These are phyloP conservation scores for Hydrocynus forskahlii DNA, from an alignment of 2,797 vertebrate species.

Conservation along the genomic window DNA sequence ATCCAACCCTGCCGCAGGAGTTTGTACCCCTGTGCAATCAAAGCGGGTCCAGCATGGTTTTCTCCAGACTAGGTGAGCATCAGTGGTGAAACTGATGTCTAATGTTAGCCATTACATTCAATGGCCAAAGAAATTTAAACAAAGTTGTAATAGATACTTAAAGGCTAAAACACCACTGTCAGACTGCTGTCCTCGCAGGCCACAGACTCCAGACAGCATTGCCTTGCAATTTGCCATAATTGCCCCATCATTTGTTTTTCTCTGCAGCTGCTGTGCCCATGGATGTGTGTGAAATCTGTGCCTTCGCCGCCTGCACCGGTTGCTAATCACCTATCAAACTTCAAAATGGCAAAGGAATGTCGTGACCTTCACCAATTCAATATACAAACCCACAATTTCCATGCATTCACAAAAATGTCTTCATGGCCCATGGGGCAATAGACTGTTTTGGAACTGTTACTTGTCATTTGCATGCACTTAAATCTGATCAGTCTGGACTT, in stretches of 20 bases:
- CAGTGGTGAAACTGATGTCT: neutral
- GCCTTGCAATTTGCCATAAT: neutral
- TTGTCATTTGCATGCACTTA: constrained; percentile 50
- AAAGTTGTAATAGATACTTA: no score
- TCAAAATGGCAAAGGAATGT: constrained; percentile 3
- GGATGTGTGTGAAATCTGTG: constrained; percentile 82
- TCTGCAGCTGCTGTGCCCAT: constrained; percentile 67
- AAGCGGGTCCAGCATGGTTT: constrained; percentile 65
- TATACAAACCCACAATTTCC: neutral
- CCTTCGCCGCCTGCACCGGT: constrained; percentile 80
- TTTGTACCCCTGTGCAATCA: constrained; percentile 73
- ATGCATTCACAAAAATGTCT: constrained; percentile 11
- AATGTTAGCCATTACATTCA: neutral
- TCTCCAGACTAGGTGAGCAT: constrained; percentile 74
- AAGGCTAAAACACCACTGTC: neutral
- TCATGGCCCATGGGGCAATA: constrained; percentile 26
- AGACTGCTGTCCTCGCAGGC: no score
- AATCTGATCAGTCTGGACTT: constrained; percentile 32
- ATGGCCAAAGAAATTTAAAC: neutral
- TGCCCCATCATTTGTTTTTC: neutral
- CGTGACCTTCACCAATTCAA: constrained; percentile 28
- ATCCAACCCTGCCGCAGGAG: constrained; percentile 78
- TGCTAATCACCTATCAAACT: constrained; percentile 65
- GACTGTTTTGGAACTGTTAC: constrained; percentile 71
- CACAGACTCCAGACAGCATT: neutral